A percentile compares a stretch with the other conserved stretches of the same genome.
Conservation (phyloP, 2,888 invertebrate species). For the Drosophila subsilvestris region DNA sequence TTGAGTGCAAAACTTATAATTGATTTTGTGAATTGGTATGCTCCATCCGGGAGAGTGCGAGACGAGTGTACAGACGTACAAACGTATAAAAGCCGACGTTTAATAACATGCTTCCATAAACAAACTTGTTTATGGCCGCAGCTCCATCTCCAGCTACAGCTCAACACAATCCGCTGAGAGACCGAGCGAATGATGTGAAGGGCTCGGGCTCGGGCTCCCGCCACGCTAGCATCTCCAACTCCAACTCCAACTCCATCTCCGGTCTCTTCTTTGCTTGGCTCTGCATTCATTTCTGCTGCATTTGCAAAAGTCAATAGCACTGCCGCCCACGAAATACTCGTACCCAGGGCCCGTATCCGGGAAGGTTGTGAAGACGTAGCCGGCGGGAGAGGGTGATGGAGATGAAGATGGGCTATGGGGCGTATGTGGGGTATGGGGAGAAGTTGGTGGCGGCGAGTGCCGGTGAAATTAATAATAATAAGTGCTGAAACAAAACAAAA, state of each 20-base stretch:
- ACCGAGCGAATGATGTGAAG: constrained; percentile 43
- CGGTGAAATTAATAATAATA: constrained; percentile 76
- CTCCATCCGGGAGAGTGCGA: not conserved
- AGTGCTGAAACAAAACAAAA: constrained; percentile 77
- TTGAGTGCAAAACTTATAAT: not conserved
- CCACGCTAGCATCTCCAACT: constrained; percentile 61
- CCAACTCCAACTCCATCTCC: constrained; percentile 34
- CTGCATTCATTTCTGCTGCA: constrained; percentile 67
- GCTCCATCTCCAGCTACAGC: constrained; percentile 6
- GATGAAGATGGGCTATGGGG: constrained; percentile 12
- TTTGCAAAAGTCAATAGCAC: constrained; percentile 77
- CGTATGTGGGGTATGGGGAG: constrained; percentile 17
- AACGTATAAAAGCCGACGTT: constrained; percentile 38
- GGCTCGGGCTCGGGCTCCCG: constrained; percentile 44
- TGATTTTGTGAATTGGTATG: not conserved
- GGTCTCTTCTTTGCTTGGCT: constrained; percentile 29
- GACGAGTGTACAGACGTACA: too few species aligned
- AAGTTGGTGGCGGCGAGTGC: constrained; percentile 28
- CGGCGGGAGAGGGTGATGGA: constrained; percentile 19
- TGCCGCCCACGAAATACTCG: constrained; percentile 69
- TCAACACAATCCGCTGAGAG: constrained; percentile 2
- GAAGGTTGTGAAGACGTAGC: constrained; percentile 9
- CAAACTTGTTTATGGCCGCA: constrained; percentile 62
- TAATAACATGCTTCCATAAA: constrained; percentile 59
- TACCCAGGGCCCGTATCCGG: constrained; percentile 15